Base-by-base conservation (phyloP, 2,797 vertebrate genomes). In the Taenioides sp. region DNA sequence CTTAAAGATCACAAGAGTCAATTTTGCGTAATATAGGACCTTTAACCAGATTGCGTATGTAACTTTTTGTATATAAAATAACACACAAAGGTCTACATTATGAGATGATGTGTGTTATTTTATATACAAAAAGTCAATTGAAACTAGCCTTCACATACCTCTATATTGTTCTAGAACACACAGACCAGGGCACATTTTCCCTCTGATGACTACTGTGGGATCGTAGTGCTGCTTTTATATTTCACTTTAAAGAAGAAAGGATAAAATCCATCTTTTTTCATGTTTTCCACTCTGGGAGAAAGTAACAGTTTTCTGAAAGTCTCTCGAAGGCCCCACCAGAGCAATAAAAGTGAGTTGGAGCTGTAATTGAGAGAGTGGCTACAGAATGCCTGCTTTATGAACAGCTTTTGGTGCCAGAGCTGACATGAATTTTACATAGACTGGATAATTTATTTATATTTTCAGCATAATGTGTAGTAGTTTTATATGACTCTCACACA, bases 251-350 rank as follows among this genome's bases (percentile, higher is more conserved):
- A 27, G 25, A 27, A 22, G 7, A 64, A 72, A 6, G 10, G 68
- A 28, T 27, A 60, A 16, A 28, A 27, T 20, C 1, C 2, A 22
- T 49, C 61, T 60, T 61, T n/a, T 66, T 52, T 52, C 50, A 65
- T 59, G 22, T 22, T 70, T 78, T 70, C 61, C 40, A 52, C 40
- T 18, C 25, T 5, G 23, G 72, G 18, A 34, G 0, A 49, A 34
- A 47, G 28, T 43, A 43, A 40, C 2, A 14, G 14, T 17, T 47
- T 47, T 47, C 16, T 16, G 12, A 47, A 47, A 47, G 43, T 16
- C 43, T 47, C 43, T 4, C 16, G 14, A 47, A 16, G 1, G 7
- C 54, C 25, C 17, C 70, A 49, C 61, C 49, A 61, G 52, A 77
- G 28, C 27, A 71, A 37, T 37, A 37, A 37, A 37, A 37, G 34